These are phyloP conservation scores for Eurypyga helias DNA, from an alignment of 2,113 vertebrate species.

Conservation along the genomic window DNA sequence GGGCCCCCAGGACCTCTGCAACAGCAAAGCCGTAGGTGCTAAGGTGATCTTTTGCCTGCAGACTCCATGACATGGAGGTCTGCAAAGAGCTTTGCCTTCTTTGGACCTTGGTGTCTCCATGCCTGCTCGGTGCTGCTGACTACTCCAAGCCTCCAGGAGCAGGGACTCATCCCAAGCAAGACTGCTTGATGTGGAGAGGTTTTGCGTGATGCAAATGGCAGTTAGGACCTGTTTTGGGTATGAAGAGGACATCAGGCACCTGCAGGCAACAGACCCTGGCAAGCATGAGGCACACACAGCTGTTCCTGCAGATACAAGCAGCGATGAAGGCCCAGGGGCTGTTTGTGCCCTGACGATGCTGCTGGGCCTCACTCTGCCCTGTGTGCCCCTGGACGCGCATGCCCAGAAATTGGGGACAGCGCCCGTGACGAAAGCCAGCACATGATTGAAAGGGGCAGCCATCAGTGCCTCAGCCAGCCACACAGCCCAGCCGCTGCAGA, in stretches of 20 bases:
- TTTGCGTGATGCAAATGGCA: rapidly evolving
- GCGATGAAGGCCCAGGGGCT: rapidly evolving
- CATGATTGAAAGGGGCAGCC: background rate
- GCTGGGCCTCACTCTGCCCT: background rate
- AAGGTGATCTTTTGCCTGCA: background rate
- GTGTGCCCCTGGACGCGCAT: rapidly evolving
- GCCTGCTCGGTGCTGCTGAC: background rate
- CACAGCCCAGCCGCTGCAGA: background rate
- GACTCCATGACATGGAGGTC: background rate
- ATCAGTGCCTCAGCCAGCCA: rapidly evolving
- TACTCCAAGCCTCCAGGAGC: background rate
- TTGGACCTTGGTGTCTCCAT: background rate
- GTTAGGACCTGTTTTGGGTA: background rate
- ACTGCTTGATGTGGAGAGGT: rapidly evolving
- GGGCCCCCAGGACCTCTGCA: background rate
- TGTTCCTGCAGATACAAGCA: background rate
- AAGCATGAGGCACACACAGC: rapidly evolving
- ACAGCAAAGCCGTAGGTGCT: background rate
- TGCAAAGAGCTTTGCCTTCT: background rate
- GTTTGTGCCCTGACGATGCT: background rate
- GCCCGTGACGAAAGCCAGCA: background rate
- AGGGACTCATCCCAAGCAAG: background rate
- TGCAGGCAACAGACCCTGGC: background rate
- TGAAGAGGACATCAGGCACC: background rate
- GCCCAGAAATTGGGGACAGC: background rate